Base-by-base conservation (phyloP, 2,113 vertebrate genomes). In the Esox niger region DNA sequence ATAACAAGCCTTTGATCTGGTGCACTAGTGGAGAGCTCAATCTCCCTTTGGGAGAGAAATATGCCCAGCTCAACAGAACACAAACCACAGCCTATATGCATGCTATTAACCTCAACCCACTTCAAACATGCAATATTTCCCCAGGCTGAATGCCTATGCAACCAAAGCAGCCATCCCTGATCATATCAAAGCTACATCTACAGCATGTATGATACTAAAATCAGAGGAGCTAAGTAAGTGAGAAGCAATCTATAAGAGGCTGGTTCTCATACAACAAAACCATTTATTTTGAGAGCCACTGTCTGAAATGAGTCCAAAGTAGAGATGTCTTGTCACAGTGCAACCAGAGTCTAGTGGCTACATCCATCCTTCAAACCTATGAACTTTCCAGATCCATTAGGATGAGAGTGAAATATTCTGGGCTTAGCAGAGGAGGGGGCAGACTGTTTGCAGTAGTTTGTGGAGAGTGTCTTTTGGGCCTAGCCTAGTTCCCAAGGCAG, bases 381-480 rank as follows among this genome's bases (percentile, higher is more conserved):
- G 11, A 52, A 52, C 47, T 15, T n/a, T 52, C n/a, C 47, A 52
- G 47, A 11, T 21, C 47, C 47, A 17, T 52, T n/a, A 8, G 47
- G 20, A 11, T n/a, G 20, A 52, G 47, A 52, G 47, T 8, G 47
- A 52, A 6, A 23, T 17, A 21, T 52, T 6, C n/a, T 52, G 47
- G 47, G 7, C 47, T 52, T 17, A 21, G 47, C 17, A 52, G 15
- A 43, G 38, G 20, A 54, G 23, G 7, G n/a, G 49, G 23, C 49
- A n/a, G 23, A 64, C 27, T 29, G 3, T 71, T n/a, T 64, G 32
- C 21, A 38, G 26, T 21, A 15, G n/a, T 46, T 29, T 68, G 17
- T 66, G 31, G 66, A 62, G 29, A 46, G n/a, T 26, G 33, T 49
- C n/a, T 75, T 6, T n/a, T 57, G 13, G 49, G 21, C 6, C 29